Evolutionary conservation across 2,888 invertebrate genomes (phyloP).

Genomic region (Neuroscelio doddi): DNA sequence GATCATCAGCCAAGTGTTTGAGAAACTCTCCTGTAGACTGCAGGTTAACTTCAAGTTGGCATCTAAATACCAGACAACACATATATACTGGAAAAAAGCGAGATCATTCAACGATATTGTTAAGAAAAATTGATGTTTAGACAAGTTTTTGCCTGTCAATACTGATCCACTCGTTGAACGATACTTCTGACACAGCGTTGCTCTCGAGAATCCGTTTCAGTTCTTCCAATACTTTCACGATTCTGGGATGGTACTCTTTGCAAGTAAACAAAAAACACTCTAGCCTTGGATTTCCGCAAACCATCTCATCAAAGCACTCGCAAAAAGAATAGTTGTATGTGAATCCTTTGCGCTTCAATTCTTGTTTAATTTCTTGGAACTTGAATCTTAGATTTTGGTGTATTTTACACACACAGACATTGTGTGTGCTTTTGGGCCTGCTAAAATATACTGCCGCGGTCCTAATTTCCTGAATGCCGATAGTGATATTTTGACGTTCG

Average conservation of each 20-base stretch:
- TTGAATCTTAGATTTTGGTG: slow-evolving; percentile 11
- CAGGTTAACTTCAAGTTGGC: no score
- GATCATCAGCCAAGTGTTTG: slow-evolving; percentile 17
- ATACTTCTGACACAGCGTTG: slow-evolving; percentile 5
- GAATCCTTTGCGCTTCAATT: not conserved
- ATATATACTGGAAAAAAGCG: no score
- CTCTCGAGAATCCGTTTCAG: not conserved
- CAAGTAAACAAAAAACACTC: slow-evolving; percentile 16
- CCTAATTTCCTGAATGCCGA: slow-evolving; percentile 22
- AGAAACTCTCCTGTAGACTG: slow-evolving; percentile 28
- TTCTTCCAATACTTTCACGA: not conserved
- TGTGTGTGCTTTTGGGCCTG: slow-evolving; percentile 15
- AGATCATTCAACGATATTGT: no score
- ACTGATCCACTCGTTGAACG: slow-evolving; percentile 22
- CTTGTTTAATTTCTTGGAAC: slow-evolving; percentile 4
- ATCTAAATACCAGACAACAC: no score
- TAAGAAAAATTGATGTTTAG: no score
- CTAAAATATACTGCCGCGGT: slow-evolving; percentile 22
- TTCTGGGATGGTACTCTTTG: slow-evolving; percentile 9
- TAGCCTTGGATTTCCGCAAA: slow-evolving; percentile 12
- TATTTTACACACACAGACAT: no score
- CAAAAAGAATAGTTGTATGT: slow-evolving; percentile 1
- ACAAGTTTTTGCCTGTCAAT: slow-evolving; percentile 23
- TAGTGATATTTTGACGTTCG: slow-evolving; percentile 16
- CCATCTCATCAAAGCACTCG: slow-evolving; percentile 4